Conservation (phyloP, 2,113 vertebrate genomes). For the Sinocyclocheilus maitianheensis region DNA sequence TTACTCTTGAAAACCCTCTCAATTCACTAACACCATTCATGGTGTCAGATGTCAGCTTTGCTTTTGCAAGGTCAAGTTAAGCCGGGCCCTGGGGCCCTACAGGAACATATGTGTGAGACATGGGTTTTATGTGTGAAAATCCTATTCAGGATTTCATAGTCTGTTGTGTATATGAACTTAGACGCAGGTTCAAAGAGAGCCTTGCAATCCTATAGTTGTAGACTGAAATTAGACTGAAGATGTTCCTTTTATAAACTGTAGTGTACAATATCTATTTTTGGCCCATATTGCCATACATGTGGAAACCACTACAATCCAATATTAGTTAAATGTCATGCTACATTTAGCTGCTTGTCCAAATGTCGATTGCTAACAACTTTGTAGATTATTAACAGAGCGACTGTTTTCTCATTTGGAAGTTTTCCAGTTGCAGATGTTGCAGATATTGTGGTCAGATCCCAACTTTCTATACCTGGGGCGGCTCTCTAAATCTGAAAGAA, state of each 20-base stretch:
- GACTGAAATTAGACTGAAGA: not conserved
- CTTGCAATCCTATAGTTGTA: not conserved
- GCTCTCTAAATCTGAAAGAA: conserved; percentile 43
- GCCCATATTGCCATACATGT: conserved; percentile 55
- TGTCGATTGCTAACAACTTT: conserved; percentile 56
- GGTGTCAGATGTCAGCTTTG: too few relatives aligned
- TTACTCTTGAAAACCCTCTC: too few relatives aligned
- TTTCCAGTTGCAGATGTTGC: conserved; percentile 55
- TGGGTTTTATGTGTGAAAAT: conserved; percentile 25
- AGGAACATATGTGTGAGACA: conserved; percentile 14
- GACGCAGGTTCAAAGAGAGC: not conserved
- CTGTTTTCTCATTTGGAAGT: conserved; percentile 43
- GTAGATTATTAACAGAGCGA: conserved; percentile 37
- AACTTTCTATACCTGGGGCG: not conserved
- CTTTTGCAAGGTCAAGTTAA: conserved; percentile 65
- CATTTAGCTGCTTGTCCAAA: conserved; percentile 56
- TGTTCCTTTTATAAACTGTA: not conserved
- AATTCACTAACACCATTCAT: too few relatives aligned
- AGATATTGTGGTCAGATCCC: conserved; percentile 29
- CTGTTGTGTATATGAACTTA: conserved; percentile 9
- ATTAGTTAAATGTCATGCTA: conserved; percentile 57
- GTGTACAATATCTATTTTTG: not conserved
- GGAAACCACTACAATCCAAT: conserved; percentile 61
- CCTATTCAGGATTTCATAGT: conserved; percentile 6
- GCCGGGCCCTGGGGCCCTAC: conserved; percentile 30